Base-by-base conservation (phyloP, 2,113 vertebrate genomes). In the Pangasianodon hypophthalmus region DNA sequence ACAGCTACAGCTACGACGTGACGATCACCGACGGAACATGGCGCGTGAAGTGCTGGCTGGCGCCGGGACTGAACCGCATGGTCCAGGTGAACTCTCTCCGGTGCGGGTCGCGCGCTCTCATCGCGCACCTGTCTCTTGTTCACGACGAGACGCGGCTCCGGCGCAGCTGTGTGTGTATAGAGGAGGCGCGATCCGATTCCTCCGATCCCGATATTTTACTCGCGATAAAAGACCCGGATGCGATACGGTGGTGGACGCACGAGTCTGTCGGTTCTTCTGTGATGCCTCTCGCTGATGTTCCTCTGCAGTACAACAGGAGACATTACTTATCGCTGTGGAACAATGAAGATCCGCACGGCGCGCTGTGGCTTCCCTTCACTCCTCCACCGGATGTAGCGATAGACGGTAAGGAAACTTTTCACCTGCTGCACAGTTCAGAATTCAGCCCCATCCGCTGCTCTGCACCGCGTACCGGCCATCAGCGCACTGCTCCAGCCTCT, bases 271-370 rank as follows among this genome's bases (percentile, higher is more conserved):
- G 94, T 87, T 90, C 90, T n/a, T 50, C 67, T 6, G 19, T 41
- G 48, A 58, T 88, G 0, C 88, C 93, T 67, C 93, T 90, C 0
- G 88, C 88, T 0, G 94, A 94, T 29, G 90, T 67, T 1, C 97
- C 97, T 0, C 95, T 98, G 16, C 94, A 93, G 64, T 93, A 95
- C 0, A 91, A 89, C 62, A 95, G 88, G 58, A 96, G 94, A 73
- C 97, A 97, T 91, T 98, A 97, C 92, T 93, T 99, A 58, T 91
- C 97, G 0, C 94, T 98, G 29, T 98, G 98, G 98, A 98, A 98
- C 91, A 97, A 97, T 32, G 97, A 97, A 60, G 97, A 98, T 21
- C 97, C 97, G 0, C 96, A 96, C 11, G 97, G 98, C 8, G 94
- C 94, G 11, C 8, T 95, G 10, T 99, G 98, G 97, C 64, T 91